Evolutionary conservation across 2,888 invertebrate genomes (phyloP), one percentile per base, ranked within the genome.

Genomic region (Trichogramma dendrolimi): DNA sequence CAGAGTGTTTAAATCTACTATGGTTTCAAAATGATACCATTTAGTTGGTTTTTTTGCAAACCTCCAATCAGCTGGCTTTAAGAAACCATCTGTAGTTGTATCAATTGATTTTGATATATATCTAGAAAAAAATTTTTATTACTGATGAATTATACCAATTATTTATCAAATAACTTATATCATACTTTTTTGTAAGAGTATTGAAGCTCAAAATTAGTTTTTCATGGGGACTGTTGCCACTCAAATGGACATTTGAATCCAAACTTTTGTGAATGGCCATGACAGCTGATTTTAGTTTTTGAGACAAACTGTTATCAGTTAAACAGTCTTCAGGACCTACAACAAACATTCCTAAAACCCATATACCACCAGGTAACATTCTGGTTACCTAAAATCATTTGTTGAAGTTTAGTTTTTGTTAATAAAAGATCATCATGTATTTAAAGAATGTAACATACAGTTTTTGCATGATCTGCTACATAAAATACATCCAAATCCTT

Each of bases 351-450:
- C 90, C 95, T 74, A 93, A 82, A 54, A 95, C 89, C 80, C 87
- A 87, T 83, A 94, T 87, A 52, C 94, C 95, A 49, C 95, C 96
- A 43, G 94, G 92, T 65, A 95, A 81, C 94, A 95, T 94, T 79
- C 92, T 86, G 3, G 90, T 89, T 1, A 92, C 84, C 85, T 85
- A 66, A n/a, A 53, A 67, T 65, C 6, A 58, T 54, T 54, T 51
- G 48, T 47, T 53, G 52, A 44, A 62, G 11, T 56, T 38, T 4
- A 14, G 38, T 52, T 39, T 43, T 52, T 52, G 58, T 61, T 51
- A n/a, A 42, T 55, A 11, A 55, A 47, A 40, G 55, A 14, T n/a
- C 42, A 46, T 46, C 58, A 43, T 51, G 6, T 38, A 11, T 2
- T 46, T 49, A 41, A 10, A 38, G 49, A n/a, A 57, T 47, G 10